phyloP scores from a whole-genome alignment of 2,797 vertebrate species.

The Gastrophryne carolinensis region DNA sequence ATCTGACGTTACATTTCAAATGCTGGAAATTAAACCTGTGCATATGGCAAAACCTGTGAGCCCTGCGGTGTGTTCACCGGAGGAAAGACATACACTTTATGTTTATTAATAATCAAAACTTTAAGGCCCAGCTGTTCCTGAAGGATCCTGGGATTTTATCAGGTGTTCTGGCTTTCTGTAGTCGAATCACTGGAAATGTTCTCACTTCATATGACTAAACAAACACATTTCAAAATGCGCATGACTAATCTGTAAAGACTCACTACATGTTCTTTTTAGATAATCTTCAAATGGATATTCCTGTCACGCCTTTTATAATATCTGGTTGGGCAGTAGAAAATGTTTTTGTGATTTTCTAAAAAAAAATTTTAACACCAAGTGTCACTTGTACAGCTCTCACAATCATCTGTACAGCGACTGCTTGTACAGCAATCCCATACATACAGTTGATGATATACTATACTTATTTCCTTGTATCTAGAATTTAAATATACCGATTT shows the following conservation, averaged over 20 bases:
- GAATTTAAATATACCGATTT: no score
- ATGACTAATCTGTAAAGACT: not conserved
- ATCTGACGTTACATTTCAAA: constrained; percentile 40
- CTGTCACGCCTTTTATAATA: no score
- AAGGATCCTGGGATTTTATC: constrained; percentile 34
- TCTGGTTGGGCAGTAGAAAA: no score
- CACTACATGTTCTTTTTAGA: no score
- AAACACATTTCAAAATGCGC: not conserved
- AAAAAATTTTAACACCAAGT: no score
- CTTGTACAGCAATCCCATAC: no score
- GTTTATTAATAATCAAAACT: constrained; percentile 50
- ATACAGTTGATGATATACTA: no score
- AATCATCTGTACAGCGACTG: no score
- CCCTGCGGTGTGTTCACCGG: constrained; percentile 41
- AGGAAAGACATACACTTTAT: constrained; percentile 44
- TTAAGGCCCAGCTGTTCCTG: constrained; percentile 44
- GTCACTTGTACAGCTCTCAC: no score
- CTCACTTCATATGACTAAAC: constrained; percentile 2
- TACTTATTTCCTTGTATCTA: no score
- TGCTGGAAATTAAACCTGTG: constrained; percentile 46
- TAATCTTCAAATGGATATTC: no score
- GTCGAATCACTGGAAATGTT: constrained; percentile 23
- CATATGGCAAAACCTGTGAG: constrained; percentile 50
- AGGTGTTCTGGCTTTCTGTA: constrained; percentile 21
- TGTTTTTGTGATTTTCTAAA: no score